Conservation (phyloP, 2,113 vertebrate species). For the Platanista minor region DNA sequence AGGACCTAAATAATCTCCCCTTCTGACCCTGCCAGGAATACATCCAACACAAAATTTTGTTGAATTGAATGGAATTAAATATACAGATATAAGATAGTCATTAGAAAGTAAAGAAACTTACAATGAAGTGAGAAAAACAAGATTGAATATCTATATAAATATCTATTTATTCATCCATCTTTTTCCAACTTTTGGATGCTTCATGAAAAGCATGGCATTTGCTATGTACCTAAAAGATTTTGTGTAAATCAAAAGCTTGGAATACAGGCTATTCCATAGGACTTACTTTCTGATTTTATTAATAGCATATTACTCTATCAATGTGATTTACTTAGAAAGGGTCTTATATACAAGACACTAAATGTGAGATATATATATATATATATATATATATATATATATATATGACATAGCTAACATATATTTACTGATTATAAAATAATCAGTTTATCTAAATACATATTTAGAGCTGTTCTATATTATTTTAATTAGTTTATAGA, state of each 20-base stretch:
- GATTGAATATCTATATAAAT: not conserved
- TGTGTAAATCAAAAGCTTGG: not conserved
- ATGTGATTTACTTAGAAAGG: not conserved
- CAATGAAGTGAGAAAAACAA: not conserved
- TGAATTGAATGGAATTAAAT: not conserved
- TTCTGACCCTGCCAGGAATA: not conserved
- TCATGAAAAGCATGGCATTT: not conserved
- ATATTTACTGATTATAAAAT: not conserved
- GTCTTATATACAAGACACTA: not conserved
- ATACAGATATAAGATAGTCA: not conserved
- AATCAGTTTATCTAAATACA: not conserved
- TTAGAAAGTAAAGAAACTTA: not conserved
- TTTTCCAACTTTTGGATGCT: not conserved
- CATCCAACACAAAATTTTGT: not conserved
- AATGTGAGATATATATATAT: not conserved
- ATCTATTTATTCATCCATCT: not conserved
- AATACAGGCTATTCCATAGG: not conserved
- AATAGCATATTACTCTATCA: not conserved
- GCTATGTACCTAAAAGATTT: not conserved
- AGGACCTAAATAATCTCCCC: not conserved
- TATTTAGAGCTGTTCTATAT: not conserved
- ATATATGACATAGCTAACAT: not conserved
- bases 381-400: not conserved
- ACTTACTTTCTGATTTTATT: not conserved
- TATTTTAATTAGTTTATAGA: not conserved